Evolutionary conservation across 2,888 invertebrate genomes (phyloP), one percentile per base, ranked within the genome.

Genomic region (Tetranychus piercei): DNA sequence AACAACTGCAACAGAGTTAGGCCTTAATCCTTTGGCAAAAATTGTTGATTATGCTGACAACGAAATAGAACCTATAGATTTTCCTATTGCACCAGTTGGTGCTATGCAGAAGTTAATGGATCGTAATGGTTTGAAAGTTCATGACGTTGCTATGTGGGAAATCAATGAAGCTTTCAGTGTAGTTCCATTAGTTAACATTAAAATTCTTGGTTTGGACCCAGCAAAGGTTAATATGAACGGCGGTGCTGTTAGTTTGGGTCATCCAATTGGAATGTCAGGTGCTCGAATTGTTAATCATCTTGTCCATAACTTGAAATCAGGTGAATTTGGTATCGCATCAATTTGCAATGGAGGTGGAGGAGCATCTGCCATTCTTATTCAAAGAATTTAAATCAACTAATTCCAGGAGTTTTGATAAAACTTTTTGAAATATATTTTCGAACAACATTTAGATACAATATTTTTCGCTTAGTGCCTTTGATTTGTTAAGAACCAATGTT

Each of bases 341-440:
- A 97, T 99, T 81, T 99, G 99, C 84, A 99, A 99, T 81, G 99
- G 99, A 73, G 99, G 99, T 44, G 99, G 99, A 76, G 99, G 94
- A 73, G 96, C 97, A 0, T 94, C 95, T 70, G 92, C 96, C 20
- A 90, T 99, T 80, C 87, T 99, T 84, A 88, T 99, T 81, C 91
- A 96, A 83, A 64, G 44, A 65, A 22, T 55, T n/a, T 73, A 64
- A 73, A 20, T 20, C 4, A 9, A 55, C 3, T 15, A 55, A 55
- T 55, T 55, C 15, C 34, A 0, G 34, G 34, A 34, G 34, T 34
- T 34, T 34, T 3, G 4, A 34, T 34, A 34, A 34, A 34, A 34
- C 34, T 34, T 34, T 34, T 34, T 3, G 34, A 34, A 34, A 34
- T 34, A 34, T 34, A 34, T 34, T 34, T 34, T 34, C 34, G 34